These are phyloP conservation scores for Aquatica leii DNA, from an alignment of 2,888 invertebrate genomes.

Conservation along the genomic window DNA sequence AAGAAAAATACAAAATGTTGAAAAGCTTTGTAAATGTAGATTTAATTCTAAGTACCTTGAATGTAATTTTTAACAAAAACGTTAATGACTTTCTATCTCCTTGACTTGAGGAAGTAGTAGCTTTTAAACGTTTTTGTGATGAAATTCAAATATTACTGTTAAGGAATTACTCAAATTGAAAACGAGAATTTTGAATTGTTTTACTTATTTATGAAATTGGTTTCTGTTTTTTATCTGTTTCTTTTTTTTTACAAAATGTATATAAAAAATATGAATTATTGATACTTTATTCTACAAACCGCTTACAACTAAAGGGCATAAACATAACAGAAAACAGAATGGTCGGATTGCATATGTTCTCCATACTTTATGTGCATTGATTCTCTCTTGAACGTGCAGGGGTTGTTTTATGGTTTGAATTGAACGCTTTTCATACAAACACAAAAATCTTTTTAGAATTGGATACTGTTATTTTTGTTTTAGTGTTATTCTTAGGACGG, in stretches of 20 bases:
- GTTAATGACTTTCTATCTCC: conserved; percentile 14
- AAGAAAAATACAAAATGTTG: conserved; percentile 13
- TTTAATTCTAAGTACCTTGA: neutral
- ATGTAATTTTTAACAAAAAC: conserved; percentile 11
- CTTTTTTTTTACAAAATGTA: too few relatives aligned
- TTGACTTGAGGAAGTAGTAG: conserved; percentile 4
- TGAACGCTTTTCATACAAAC: conserved; percentile 37
- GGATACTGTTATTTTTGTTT: conserved; percentile 22
- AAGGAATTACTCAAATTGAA: neutral
- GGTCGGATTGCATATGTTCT: conserved; percentile 45
- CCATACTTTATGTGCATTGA: conserved; percentile 49
- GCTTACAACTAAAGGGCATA: conserved; percentile 49
- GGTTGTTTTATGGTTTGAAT: conserved; percentile 40
- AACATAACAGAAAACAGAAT: conserved; percentile 48
- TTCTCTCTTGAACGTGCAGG: conserved; percentile 42
- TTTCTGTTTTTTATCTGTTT: too few relatives aligned
- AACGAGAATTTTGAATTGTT: conserved; percentile 4
- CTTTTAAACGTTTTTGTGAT: conserved; percentile 11
- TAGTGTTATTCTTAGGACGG: conserved; percentile 22
- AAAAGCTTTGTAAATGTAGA: conserved; percentile 10
- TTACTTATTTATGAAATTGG: neutral
- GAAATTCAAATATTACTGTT: conserved; percentile 6
- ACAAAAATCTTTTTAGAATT: conserved; percentile 24
- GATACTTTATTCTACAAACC: conserved; percentile 47
- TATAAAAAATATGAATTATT: conserved; percentile 48